phyloP scores from a whole-genome alignment of 2,113 vertebrate species.

The Desmodus rotundus region DNA sequence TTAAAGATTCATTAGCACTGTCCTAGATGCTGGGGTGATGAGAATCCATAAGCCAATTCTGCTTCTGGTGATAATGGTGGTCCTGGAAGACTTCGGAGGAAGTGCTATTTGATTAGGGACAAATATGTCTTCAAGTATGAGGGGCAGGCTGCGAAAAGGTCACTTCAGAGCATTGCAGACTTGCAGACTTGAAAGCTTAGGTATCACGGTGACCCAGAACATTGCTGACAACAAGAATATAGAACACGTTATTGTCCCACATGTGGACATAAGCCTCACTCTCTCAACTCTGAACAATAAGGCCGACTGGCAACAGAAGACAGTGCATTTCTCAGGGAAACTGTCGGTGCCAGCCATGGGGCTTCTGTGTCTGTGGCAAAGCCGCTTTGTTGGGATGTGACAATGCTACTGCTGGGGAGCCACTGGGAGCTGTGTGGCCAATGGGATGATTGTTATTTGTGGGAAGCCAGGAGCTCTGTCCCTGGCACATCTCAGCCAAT shows the following conservation, averaged over 20 bases:
- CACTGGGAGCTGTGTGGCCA: neutral
- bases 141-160: neutral
- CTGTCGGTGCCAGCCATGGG: constrained; percentile 10
- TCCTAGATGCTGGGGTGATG: neutral
- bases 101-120: neutral
- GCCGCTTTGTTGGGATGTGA: constrained; percentile 50
- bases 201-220: neutral
- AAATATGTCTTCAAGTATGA: neutral
- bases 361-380: constrained; percentile 25
- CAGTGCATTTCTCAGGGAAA: constrained; percentile 31
- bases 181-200: neutral
- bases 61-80: neutral
- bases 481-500: neutral
- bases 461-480: neutral
- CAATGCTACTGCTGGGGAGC: neutral
- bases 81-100: neutral
- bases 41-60: neutral
- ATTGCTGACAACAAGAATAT: neutral
- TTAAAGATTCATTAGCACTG: neutral
- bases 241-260: neutral
- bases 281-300: constrained; percentile 37
- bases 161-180: neutral
- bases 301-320: constrained; percentile 47
- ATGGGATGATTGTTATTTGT: neutral
- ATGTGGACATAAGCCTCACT: constrained; percentile 8